A percentile compares a stretch with the other conserved stretches of the same genome.
These are phyloP conservation scores for Wiebesia pumilae DNA, from an alignment of 1,140 invertebrate species.

Conservation along the genomic window DNA sequence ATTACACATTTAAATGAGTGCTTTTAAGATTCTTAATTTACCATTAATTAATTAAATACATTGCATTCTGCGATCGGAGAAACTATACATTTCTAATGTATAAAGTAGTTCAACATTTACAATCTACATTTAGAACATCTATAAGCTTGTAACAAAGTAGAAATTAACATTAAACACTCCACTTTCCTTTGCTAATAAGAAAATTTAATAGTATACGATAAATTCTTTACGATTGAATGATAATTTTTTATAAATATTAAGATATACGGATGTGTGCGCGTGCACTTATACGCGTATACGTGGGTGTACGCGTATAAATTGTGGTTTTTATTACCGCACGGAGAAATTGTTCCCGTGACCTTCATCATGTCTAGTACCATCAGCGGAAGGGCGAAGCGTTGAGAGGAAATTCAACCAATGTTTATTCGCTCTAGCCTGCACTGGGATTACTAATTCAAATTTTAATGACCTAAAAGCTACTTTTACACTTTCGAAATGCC, in stretches of 20 bases:
- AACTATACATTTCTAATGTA: background rate
- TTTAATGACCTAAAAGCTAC: no score
- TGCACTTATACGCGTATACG: background rate
- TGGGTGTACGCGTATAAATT: background rate
- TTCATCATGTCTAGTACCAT: background rate
- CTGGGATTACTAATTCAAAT: no score
- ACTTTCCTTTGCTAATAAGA: background rate
- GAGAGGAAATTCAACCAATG: background rate
- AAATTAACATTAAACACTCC: background rate
- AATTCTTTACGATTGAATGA: background rate
- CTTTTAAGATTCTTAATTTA: no score
- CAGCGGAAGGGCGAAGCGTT: background rate
- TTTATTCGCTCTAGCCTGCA: background rate
- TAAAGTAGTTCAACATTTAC: background rate
- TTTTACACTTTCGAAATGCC: no score
- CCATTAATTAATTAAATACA: no score
- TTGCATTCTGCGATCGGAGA: background rate
- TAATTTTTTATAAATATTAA: background rate
- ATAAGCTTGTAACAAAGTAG: background rate
- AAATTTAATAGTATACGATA: background rate
- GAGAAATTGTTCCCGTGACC: slow-evolving; percentile 23
- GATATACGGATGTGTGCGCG: no score
- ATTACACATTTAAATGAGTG: background rate
- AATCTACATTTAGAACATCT: background rate
- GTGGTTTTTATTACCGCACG: background rate